Evolutionary conservation across 2,888 invertebrate species (phyloP).

Genomic region (Euclidia mi): DNA sequence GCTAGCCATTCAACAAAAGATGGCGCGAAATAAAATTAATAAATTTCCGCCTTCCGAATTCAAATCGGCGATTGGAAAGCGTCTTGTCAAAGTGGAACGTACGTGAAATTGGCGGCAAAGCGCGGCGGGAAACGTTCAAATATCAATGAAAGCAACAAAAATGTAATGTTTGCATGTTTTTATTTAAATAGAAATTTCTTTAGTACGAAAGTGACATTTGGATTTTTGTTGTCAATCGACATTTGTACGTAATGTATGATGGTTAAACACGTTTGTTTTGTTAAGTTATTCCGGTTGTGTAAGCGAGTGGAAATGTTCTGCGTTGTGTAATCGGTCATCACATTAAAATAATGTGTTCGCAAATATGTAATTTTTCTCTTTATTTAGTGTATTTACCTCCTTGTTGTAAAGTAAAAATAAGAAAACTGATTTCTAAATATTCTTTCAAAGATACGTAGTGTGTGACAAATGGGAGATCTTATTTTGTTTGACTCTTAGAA

Average conservation of each 20-base stretch:
- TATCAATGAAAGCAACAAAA: slow-evolving; percentile 41
- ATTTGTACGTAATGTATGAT: slow-evolving; percentile 16
- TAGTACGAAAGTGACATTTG: slow-evolving; percentile 41
- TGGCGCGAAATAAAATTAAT: slow-evolving; percentile 31
- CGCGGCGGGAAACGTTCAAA: slow-evolving; percentile 49
- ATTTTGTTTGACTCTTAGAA: no score
- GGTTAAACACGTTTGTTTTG: background rate
- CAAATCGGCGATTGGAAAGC: slow-evolving; percentile 66
- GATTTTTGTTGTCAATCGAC: slow-evolving; percentile 10
- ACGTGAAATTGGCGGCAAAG: slow-evolving; percentile 56
- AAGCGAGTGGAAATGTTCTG: background rate
- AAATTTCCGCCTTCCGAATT: slow-evolving; percentile 39
- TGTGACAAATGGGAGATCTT: no score
- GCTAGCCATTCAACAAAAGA: slow-evolving; percentile 27
- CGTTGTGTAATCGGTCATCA: background rate
- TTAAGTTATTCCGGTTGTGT: background rate
- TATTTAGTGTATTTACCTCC: no score
- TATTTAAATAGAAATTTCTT: slow-evolving; percentile 46
- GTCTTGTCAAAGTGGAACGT: slow-evolving; percentile 58
- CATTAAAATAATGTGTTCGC: background rate
- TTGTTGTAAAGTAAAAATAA: no score
- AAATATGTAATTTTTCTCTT: no score
- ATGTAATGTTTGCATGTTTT: slow-evolving; percentile 52
- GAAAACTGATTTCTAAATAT: no score
- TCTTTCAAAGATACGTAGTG: no score